These are phyloP conservation scores for Lordiphosa collinella DNA, from an alignment of 1,140 invertebrate species.

Conservation along the genomic window DNA sequence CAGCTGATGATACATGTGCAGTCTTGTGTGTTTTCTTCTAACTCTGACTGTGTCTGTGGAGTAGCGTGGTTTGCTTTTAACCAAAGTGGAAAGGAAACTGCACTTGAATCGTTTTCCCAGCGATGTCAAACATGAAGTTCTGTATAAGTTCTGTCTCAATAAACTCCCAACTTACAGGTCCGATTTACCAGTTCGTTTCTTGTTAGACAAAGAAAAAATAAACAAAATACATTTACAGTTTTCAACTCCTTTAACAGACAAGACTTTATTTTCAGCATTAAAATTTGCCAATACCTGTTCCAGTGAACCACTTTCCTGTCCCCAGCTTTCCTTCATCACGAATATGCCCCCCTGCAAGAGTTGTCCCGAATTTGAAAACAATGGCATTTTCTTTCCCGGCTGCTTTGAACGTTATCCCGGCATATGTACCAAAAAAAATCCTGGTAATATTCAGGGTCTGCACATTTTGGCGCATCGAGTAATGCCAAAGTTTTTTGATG, in stretches of 20 bases:
- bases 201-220: conserved; percentile 32
- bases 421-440: conserved; percentile 48
- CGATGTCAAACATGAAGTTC: too few species aligned
- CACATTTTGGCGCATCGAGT: conserved; percentile 64
- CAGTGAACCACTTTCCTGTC: not conserved
- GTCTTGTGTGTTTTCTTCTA: conserved; percentile 4
- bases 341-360: conserved; percentile 54
- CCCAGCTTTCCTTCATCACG: conserved; percentile 10
- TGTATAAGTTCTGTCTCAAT: too few species aligned
- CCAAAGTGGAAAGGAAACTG: too few species aligned
- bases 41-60: not conserved
- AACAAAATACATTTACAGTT: conserved; percentile 32
- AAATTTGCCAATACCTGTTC: not conserved
- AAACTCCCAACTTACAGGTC: conserved; percentile 12
- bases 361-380: conserved; percentile 37
- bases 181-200: conserved; percentile 63
- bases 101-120: too few species aligned
- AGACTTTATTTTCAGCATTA: not conserved
- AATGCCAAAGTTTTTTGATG: conserved; percentile 73
- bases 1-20: conserved; percentile 60
- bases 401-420: conserved; percentile 57
- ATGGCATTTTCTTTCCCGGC: conserved; percentile 41
- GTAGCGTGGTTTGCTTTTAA: too few species aligned
- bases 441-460: conserved; percentile 64
- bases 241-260: conserved; percentile 19